phyloP scores from a whole-genome alignment of 2,113 vertebrate genomes.

The Scomber scombrus region DNA sequence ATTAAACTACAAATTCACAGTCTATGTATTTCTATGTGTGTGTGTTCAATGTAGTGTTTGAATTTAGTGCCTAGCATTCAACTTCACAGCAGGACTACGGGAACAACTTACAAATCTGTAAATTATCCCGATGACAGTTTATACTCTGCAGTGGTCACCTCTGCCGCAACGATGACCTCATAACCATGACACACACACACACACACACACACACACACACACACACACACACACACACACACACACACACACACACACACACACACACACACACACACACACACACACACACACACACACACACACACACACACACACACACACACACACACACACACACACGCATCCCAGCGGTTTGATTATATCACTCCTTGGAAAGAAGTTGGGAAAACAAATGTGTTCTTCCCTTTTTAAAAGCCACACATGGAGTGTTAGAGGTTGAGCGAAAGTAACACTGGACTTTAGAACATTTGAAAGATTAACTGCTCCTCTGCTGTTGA shows the following conservation, averaged over 20 bases:
- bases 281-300: slow-evolving; percentile 6
- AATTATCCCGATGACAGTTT: slow-evolving; percentile 72
- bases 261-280: slow-evolving; percentile 1
- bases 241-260: slow-evolving; percentile 22
- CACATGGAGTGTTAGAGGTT: slow-evolving; percentile 40
- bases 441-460: slow-evolving; percentile 51
- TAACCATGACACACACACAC: slow-evolving; percentile 5
- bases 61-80: slow-evolving; percentile 33
- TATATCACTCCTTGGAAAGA: slow-evolving; percentile 52
- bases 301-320: slow-evolving; percentile 22
- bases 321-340: slow-evolving; percentile 1
- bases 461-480: slow-evolving; percentile 16
- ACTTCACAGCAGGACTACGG: slow-evolving; percentile 22
- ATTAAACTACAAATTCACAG: slow-evolving; percentile 5
- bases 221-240: slow-evolving; percentile 9
- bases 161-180: slow-evolving; percentile 65
- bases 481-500: slow-evolving; percentile 22
- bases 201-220: slow-evolving; percentile 7
- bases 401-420: slow-evolving; percentile 50
- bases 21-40: slow-evolving; percentile 3
- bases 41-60: not conserved
- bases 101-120: slow-evolving; percentile 65
- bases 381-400: slow-evolving; percentile 46
- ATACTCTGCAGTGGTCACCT: slow-evolving; percentile 63
- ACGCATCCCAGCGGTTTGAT: slow-evolving; percentile 20